A percentile compares a stretch with the other conserved stretches of the same genome.
Evolutionary conservation across 2,888 invertebrate species (phyloP).

Genomic region (Sabatieria punctata): DNA sequence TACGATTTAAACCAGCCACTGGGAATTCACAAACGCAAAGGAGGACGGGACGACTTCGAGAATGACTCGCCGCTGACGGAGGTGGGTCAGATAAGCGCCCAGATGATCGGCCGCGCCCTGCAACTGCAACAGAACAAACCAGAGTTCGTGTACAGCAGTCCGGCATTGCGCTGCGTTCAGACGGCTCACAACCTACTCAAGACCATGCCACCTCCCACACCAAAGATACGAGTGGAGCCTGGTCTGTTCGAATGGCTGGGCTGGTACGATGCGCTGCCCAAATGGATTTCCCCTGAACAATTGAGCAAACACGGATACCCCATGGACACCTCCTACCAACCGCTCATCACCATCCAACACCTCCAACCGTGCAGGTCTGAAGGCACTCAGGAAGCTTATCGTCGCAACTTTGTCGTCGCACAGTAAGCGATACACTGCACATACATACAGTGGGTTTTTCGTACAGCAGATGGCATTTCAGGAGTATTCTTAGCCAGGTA

Average conservation of each 20-base stretch:
- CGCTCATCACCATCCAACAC: too few relatives aligned
- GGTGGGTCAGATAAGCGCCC: background rate
- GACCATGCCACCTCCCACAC: background rate
- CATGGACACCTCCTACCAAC: too few relatives aligned
- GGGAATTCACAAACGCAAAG: background rate
- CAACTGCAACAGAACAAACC: background rate
- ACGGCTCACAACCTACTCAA: background rate
- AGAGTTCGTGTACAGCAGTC: background rate
- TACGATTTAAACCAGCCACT: background rate
- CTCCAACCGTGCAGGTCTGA: too few relatives aligned
- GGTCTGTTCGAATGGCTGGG: conserved; percentile 3
- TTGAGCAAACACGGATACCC: too few relatives aligned
- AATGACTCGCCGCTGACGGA: background rate
- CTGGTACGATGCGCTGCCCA: too few relatives aligned
- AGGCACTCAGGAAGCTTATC: too few relatives aligned
- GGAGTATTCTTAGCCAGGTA: too few relatives aligned
- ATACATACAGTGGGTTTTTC: too few relatives aligned
- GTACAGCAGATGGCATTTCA: too few relatives aligned
- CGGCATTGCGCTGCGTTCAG: background rate
- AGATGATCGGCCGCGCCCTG: background rate
- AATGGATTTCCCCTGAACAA: too few relatives aligned
- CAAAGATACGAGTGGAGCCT: background rate
- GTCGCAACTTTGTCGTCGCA: too few relatives aligned
- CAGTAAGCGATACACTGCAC: too few relatives aligned
- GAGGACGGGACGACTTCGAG: background rate